phyloP scores from a whole-genome alignment of 1,140 invertebrate species.

The Lepidurus arcticus region DNA sequence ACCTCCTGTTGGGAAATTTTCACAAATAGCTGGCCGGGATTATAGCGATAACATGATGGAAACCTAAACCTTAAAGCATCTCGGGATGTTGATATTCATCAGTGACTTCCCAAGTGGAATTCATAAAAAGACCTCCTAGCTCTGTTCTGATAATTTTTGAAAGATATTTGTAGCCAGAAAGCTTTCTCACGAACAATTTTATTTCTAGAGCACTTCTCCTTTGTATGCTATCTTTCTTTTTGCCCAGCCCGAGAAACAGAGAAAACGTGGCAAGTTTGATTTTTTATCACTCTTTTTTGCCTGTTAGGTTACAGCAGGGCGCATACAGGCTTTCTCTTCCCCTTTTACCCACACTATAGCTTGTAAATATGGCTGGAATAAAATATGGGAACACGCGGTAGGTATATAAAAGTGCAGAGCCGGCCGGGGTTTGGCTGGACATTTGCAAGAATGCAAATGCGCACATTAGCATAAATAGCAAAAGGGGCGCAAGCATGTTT shows the following conservation, averaged over 20 bases:
- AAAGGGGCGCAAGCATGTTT: conserved; percentile 5
- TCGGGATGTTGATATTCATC: not conserved
- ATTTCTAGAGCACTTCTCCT: not conserved
- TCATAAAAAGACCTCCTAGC: not conserved
- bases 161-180: not conserved
- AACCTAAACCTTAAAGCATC: not conserved
- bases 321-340: not conserved
- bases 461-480: conserved; percentile 11
- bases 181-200: not conserved
- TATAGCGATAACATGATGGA: not conserved
- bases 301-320: not conserved
- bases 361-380: not conserved
- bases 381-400: conserved; percentile 10
- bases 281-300: no score
- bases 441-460: conserved; percentile 22
- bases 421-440: not conserved
- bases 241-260: not conserved
- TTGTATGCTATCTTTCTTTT: not conserved
- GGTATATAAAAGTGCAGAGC: not conserved
- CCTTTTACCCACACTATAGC: not conserved
- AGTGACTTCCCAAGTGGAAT: not conserved
- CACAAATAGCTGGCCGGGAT: not conserved
- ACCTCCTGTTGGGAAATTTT: not conserved
- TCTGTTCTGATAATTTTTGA: not conserved
- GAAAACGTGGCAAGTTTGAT: no score